Conservation (phyloP, 2,113 vertebrate genomes). For the Hiodon alosoides region DNA sequence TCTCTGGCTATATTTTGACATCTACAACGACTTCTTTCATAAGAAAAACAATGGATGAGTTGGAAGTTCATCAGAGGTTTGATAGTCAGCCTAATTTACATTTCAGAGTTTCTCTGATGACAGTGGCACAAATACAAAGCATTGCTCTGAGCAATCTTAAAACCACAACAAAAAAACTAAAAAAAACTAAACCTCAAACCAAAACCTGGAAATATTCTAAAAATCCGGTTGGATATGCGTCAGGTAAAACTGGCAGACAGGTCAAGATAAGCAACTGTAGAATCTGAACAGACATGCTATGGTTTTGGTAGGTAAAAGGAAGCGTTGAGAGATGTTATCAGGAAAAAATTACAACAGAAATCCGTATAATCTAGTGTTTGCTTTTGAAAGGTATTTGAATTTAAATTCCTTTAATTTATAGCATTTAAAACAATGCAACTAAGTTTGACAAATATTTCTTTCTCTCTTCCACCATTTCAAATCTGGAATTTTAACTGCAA, state of each 20-base stretch:
- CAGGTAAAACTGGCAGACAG: not conserved
- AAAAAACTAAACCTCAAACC: not conserved
- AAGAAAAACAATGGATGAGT: not conserved
- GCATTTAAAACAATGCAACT: no score
- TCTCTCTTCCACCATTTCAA: no score
- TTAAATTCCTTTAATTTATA: no score
- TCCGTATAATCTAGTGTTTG: no score
- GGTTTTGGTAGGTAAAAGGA: not conserved
- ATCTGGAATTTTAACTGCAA: no score
- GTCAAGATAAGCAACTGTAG: not conserved
- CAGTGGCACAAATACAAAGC: slow-evolving; percentile 28
- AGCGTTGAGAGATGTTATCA: not conserved
- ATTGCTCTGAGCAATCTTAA: not conserved
- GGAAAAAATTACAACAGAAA: not conserved
- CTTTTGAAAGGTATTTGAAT: no score
- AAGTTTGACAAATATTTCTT: no score
- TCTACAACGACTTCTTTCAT: no score
- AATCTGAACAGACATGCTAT: not conserved
- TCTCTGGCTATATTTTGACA: no score
- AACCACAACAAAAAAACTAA: not conserved
- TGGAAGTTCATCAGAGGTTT: slow-evolving; percentile 1
- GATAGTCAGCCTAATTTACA: slow-evolving; percentile 36
- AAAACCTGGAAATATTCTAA: not conserved
- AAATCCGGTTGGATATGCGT: not conserved
- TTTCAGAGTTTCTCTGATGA: slow-evolving; percentile 34